Base-by-base conservation (phyloP, 1,140 invertebrate genomes). In the Pseudomyrmex sp. region DNA sequence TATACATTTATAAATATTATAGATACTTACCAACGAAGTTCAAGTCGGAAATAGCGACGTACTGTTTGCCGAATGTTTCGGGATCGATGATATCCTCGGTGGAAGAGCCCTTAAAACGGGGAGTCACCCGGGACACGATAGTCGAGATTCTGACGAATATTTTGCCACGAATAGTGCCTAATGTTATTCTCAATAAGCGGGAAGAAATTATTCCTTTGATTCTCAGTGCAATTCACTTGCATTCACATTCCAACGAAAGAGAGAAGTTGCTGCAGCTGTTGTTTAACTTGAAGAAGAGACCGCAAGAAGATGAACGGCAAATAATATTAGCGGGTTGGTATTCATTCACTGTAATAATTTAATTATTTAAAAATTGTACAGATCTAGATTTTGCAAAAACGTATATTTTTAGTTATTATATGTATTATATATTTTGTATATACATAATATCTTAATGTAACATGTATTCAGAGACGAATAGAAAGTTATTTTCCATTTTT, bases 211-310 rank as follows among this genome's bases (percentile, higher is more conserved):
- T 97, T 90, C 96, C 97, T 15, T 92, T 97, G 63, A 94, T 97
- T 61, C 92, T 97, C 44, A 95, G 95, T 77, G 95, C 96, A 12
- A 96, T 97, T 56, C 95, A 95, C 74, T 91, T 97, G 10, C 96
- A 97, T 91, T 94, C 95, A 13, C 95, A 96, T 83, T 85, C 95
- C 8, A 93, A 93, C 46, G 95, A 96, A 80, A 94, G 96, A 83
- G 97, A 97, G 87, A 96, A 95, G 84, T 92, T 97, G 7, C 92
- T 97, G 0, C 96, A 97, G 75, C 94, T 96, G 62, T 91, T 97
- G 2, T 97, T 98, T 85, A 97, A 97, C 93, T 93, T 97, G 4
- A 97, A 97, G 85, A 97, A 97, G 88, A 95, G 96, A 87, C 97
- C 97, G 20, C 95, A 96, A 82, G 95, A 96, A 84, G 95, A 96